phyloP scores from a whole-genome alignment of 2,113 vertebrate genomes.

The Atrichornis clamosus region DNA sequence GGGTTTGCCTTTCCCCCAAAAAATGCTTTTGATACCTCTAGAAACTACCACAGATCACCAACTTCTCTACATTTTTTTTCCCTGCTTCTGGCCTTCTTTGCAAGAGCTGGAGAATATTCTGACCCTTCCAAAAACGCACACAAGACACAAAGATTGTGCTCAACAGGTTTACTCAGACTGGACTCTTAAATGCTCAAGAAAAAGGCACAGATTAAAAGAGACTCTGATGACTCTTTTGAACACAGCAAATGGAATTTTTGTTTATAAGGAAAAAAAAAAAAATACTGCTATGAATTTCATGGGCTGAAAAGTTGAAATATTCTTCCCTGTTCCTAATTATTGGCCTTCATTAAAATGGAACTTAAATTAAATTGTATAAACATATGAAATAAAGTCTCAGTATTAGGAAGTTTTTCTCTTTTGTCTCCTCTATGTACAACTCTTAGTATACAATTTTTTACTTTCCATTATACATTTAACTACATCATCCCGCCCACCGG shows the following conservation, averaged over 20 bases:
- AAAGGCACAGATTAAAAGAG: slow-evolving; percentile 81
- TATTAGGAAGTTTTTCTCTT: slow-evolving; percentile 67
- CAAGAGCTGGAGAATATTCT: neutral
- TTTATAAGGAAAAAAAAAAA: slow-evolving; percentile 29
- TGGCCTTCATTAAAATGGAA: slow-evolving; percentile 75
- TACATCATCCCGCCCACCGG: slow-evolving; percentile 20
- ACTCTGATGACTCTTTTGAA: slow-evolving; percentile 68
- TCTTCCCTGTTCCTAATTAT: slow-evolving; percentile 66
- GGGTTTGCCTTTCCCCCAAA: neutral
- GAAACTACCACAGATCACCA: neutral
- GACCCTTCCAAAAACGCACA: slow-evolving; percentile 61
- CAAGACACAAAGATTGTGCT: slow-evolving; percentile 69
- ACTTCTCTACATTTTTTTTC: neutral
- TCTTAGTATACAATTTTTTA: slow-evolving; percentile 74
- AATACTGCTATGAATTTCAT: slow-evolving; percentile 56
- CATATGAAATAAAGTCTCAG: slow-evolving; percentile 80
- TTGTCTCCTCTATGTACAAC: slow-evolving; percentile 73
- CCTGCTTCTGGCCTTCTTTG: neutral
- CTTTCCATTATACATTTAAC: slow-evolving; percentile 70
- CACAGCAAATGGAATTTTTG: slow-evolving; percentile 54
- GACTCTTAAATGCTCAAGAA: slow-evolving; percentile 68
- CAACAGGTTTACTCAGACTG: slow-evolving; percentile 74
- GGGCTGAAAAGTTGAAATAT: slow-evolving; percentile 62
- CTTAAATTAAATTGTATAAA: slow-evolving; percentile 83
- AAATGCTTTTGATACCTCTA: slow-evolving; percentile 15